phyloP scores from a whole-genome alignment of 2,113 vertebrate species.

The Sebastes schlegelii region DNA sequence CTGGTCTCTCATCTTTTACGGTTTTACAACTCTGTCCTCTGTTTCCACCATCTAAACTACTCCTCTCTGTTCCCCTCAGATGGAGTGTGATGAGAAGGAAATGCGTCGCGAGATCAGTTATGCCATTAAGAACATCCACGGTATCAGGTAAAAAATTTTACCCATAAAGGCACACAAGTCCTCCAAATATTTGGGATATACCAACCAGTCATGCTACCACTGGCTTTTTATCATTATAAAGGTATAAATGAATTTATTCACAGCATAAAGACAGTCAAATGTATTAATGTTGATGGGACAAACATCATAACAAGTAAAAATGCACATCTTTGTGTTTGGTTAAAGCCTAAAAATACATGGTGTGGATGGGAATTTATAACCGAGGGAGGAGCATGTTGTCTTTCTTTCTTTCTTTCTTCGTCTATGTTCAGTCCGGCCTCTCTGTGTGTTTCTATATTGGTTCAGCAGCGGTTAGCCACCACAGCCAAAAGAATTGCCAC shows the following conservation, averaged over 20 bases:
- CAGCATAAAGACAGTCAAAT: background rate
- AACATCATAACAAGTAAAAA: constrained; percentile 8
- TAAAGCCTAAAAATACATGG: constrained; percentile 24
- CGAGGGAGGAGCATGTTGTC: constrained; percentile 28
- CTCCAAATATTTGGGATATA: background rate
- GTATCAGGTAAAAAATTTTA: constrained; percentile 89
- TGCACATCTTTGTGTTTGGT: constrained; percentile 7
- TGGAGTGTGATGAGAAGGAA: constrained; percentile 97
- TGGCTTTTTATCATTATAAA: background rate
- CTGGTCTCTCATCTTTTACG: background rate
- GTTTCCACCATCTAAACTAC: background rate
- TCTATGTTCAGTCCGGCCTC: constrained; percentile 1
- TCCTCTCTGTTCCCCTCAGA: constrained; percentile 78
- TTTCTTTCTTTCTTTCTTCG: constrained; percentile 20
- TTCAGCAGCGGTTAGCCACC: constrained; percentile 43
- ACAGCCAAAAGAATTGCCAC: constrained; percentile 43
- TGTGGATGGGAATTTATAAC: constrained; percentile 33
- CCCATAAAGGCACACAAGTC: background rate
- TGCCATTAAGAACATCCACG: constrained; percentile 97
- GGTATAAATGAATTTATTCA: background rate
- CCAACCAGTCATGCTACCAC: background rate
- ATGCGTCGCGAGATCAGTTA: constrained; percentile 95
- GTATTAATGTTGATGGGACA: background rate
- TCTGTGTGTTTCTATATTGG: constrained; percentile 50
- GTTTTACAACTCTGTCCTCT: background rate